Percentiles rank a stretch among this genome's conserved stretches.
Evolutionary conservation across 2,797 vertebrate species (phyloP).

Genomic region (Pipistrellus kuhlii): DNA sequence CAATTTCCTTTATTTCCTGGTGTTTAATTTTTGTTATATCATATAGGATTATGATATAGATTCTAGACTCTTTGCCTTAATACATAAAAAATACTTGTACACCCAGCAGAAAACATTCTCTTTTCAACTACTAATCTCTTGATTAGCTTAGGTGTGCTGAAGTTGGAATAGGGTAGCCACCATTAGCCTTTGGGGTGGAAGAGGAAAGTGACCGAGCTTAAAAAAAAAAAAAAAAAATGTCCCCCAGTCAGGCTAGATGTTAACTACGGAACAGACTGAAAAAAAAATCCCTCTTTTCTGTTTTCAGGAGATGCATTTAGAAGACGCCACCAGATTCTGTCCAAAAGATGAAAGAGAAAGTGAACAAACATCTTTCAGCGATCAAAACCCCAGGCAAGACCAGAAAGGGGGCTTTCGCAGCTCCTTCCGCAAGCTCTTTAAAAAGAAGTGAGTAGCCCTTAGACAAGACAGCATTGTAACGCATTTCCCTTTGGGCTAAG

Average conservation of each 20-base stretch:
- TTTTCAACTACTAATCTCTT: background rate
- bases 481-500: conserved; percentile 76
- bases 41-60: background rate
- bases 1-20: background rate
- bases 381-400: conserved; percentile 95
- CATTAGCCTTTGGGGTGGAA: background rate
- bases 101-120: background rate
- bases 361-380: conserved; percentile 93
- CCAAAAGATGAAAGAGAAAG: conserved; percentile 91
- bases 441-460: conserved; percentile 95
- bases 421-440: conserved; percentile 99
- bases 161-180: background rate
- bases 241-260: conserved; percentile 61
- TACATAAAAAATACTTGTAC: background rate
- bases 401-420: conserved; percentile 97
- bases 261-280: conserved; percentile 8
- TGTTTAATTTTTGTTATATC: background rate
- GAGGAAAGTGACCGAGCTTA: conserved; percentile 18
- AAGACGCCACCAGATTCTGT: conserved; percentile 90
- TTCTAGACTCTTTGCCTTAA: background rate
- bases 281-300: conserved; percentile 79
- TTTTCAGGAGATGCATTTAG: conserved; percentile 91
- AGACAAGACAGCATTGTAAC: conserved; percentile 83
- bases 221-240: background rate
- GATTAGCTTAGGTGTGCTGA: background rate